These are phyloP conservation scores for Tetropium fuscum DNA, from an alignment of 2,888 invertebrate genomes.

Conservation along the genomic window DNA sequence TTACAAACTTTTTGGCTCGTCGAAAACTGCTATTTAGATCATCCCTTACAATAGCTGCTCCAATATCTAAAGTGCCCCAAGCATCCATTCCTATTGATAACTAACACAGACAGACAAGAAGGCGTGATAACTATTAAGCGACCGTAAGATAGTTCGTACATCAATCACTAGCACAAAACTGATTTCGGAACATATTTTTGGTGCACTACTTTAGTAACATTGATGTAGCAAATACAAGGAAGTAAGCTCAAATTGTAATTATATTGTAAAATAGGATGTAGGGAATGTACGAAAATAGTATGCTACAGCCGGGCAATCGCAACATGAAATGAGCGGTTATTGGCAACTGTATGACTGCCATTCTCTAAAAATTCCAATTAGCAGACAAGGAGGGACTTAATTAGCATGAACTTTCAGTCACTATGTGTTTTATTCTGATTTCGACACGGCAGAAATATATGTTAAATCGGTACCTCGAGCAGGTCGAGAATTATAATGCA, in stretches of 20 bases:
- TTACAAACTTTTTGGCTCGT: constrained; percentile 57
- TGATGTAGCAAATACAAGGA: not conserved
- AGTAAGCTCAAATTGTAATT: not conserved
- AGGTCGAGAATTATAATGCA: too few species aligned
- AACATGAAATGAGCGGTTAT: constrained; percentile 41
- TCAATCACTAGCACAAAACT: too few species aligned
- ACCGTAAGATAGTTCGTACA: too few species aligned
- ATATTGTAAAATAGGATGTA: constrained; percentile 13
- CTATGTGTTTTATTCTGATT: too few species aligned
- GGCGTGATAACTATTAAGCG: too few species aligned
- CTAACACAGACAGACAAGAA: too few species aligned
- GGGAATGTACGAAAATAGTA: constrained; percentile 48
- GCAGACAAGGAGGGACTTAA: constrained; percentile 12
- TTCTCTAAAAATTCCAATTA: constrained; percentile 44
- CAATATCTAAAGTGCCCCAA: constrained; percentile 73
- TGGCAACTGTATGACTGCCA: constrained; percentile 39
- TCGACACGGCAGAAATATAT: too few species aligned
- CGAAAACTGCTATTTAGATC: constrained; percentile 70
- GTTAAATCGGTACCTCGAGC: too few species aligned
- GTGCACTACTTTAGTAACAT: not conserved
- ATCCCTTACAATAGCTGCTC: constrained; percentile 76
- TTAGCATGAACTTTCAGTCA: not conserved
- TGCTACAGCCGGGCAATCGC: constrained; percentile 38
- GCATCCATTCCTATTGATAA: constrained; percentile 77
- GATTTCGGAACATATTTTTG: too few species aligned